These are phyloP conservation scores for Nemotelus pantherinus DNA, from an alignment of 2,888 invertebrate genomes.

Conservation along the genomic window DNA sequence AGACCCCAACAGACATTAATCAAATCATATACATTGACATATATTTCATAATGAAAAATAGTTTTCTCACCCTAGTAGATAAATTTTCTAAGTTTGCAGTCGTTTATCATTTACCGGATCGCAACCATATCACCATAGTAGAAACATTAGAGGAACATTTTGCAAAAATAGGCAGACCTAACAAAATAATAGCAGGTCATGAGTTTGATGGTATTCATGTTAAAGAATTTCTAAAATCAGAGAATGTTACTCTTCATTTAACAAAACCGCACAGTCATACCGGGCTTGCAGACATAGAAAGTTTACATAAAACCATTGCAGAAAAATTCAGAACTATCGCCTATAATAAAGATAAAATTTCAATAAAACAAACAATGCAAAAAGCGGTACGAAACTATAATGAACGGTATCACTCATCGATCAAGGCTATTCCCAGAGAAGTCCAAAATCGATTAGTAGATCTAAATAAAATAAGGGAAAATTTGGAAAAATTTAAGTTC, in stretches of 20 bases:
- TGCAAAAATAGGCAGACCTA: conserved; percentile 16
- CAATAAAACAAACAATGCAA: conserved; percentile 16
- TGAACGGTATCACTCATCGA: conserved; percentile 48
- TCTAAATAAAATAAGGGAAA: too few relatives aligned
- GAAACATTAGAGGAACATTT: conserved; percentile 45
- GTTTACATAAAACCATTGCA: conserved; percentile 49
- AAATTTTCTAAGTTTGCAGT: conserved; percentile 49
- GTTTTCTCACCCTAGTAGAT: conserved; percentile 47
- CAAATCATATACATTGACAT: conserved; percentile 48
- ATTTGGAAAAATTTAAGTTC: too few relatives aligned
- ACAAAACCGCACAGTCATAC: conserved; percentile 46
- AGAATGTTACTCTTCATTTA: conserved; percentile 45
- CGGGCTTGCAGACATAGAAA: conserved; percentile 35
- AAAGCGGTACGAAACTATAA: conserved; percentile 49
- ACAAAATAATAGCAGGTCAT: too few relatives aligned
- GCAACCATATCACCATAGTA: conserved; percentile 47
- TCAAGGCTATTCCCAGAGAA: conserved; percentile 46
- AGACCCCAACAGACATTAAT: conserved; percentile 45
- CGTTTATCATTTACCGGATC: conserved; percentile 46
- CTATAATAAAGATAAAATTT: conserved; percentile 45
- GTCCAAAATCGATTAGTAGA: conserved; percentile 42
- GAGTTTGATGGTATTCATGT: not conserved
- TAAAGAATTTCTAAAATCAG: conserved; percentile 39
- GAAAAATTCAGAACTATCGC: conserved; percentile 49
- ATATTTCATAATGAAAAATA: conserved; percentile 41